Conservation (phyloP, 2,797 vertebrate genomes). For the Smutsia temminckii region DNA sequence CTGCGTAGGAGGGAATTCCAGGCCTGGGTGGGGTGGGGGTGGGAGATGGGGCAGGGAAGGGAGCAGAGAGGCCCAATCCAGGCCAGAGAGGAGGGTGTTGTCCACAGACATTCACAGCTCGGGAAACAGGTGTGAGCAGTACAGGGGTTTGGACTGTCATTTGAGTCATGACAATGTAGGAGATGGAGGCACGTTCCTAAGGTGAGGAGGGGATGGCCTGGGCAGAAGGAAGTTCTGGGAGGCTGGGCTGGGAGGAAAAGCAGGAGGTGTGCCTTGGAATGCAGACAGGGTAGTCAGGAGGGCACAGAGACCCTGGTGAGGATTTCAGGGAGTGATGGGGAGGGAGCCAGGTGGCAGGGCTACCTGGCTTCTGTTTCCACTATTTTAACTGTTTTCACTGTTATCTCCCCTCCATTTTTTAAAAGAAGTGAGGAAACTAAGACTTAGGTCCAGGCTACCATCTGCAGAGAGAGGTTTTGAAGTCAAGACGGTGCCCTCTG, state of each 20-base stretch:
- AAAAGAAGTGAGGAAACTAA: neutral
- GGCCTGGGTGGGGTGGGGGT: neutral
- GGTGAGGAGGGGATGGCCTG: neutral
- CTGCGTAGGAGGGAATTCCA: neutral
- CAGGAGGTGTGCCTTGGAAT: no score
- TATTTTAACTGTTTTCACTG: no score
- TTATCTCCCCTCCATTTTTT: neutral
- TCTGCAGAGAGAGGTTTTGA: neutral
- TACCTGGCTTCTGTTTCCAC: neutral
- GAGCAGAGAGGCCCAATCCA: neutral
- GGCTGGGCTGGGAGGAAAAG: neutral
- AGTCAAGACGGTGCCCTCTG: neutral
- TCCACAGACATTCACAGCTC: neutral
- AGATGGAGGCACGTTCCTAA: rapidly evolving
- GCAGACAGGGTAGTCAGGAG: no score
- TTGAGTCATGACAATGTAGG: neutral
- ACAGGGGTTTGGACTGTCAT: rapidly evolving
- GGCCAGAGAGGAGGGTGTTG: neutral
- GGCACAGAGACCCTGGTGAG: neutral
- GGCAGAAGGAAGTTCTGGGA: neutral
- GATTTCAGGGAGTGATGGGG: rapidly evolving
- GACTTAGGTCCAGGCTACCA: neutral
- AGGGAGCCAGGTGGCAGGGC: no score
- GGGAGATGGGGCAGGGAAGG: neutral
- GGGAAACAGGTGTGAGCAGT: neutral